Evolutionary conservation across 2,113 vertebrate genomes (phyloP).

Genomic region (Sebastes schlegelii): DNA sequence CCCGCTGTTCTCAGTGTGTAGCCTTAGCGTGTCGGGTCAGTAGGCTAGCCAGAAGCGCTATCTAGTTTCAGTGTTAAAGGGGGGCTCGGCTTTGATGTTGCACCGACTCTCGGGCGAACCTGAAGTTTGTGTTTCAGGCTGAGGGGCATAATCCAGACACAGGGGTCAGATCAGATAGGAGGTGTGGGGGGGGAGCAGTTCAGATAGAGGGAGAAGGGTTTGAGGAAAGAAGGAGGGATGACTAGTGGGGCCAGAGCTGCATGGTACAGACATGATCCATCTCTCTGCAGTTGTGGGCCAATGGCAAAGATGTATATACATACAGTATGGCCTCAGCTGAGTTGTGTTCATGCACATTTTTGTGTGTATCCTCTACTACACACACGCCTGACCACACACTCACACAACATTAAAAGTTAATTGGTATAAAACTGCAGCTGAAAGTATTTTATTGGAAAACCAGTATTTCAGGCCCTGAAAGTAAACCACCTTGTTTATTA

Average conservation of each 20-base stretch:
- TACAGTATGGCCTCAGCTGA: conserved; percentile 6
- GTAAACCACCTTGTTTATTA: background rate
- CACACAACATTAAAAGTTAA: background rate
- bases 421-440: background rate
- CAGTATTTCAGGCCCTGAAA: background rate
- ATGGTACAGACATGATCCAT: conserved; percentile 38
- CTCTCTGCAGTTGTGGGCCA: conserved; percentile 40
- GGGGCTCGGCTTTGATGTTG: conserved; percentile 68
- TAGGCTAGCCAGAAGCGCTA: conserved; percentile 49
- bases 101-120: conserved; percentile 4
- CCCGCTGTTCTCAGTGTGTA: conserved; percentile 55
- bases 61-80: conserved; percentile 72
- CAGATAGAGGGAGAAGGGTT: conserved; percentile 11
- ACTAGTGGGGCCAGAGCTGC: conserved; percentile 30
- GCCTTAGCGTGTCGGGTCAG: conserved; percentile 48
- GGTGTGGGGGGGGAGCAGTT: background rate
- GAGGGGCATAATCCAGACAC: conserved; percentile 54
- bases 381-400: background rate
- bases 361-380: background rate
- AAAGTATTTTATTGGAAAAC: background rate
- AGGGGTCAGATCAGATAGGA: conserved; percentile 53
- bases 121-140: conserved; percentile 65
- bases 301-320: conserved; percentile 47
- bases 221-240: conserved; percentile 8
- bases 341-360: background rate